Base-by-base conservation (phyloP, 1,140 invertebrate genomes). In the Ridgeia piscesae region DNA sequence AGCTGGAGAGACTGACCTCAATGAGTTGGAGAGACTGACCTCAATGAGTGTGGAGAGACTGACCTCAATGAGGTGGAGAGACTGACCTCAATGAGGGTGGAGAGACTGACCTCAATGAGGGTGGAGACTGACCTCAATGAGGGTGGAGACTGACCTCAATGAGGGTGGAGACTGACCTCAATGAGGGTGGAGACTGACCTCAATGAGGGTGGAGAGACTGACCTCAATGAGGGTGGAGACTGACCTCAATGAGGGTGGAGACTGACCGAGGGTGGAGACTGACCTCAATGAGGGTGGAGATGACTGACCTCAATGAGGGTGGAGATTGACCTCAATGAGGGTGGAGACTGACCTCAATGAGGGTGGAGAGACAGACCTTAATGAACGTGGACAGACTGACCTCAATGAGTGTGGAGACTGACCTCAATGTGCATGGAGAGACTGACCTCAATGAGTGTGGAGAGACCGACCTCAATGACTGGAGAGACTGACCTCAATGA, bases 221-320 rank as follows among this genome's bases (percentile, higher is more conserved):
- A n/a, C n/a, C n/a, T n/a, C 88, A 8, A 27, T 42, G 42, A 42
- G 42, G 42, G 42, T 42, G 48, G 14, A 42, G 34, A 91, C 33
- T 94, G 94, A 96, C 96, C 95, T 99, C 98, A 93, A 97, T 97
- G 88, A 99, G 96, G 92, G 97, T 97, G 96, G n/a, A n/a, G n/a
- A n/a, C n/a, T n/a, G n/a, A n/a, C n/a, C n/a, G n/a, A 89, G 34
- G n/a, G 34, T 89, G 34, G 4, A 33, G n/a, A 89, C 34, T 6
- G n/a, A 4, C 34, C 88, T 89, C n/a, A n/a, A n/a, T n/a, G n/a
- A n/a, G n/a, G n/a, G n/a, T n/a, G n/a, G n/a, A n/a, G n/a, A n/a
- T n/a, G n/a, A n/a, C n/a, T n/a, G n/a, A n/a, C n/a, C n/a, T n/a
- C 88, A 8, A 27, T 42, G 42, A 42, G 42, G 42, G 42, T 42